Conservation (phyloP, 2,888 invertebrate genomes). For the Diadegma fenestrale region DNA sequence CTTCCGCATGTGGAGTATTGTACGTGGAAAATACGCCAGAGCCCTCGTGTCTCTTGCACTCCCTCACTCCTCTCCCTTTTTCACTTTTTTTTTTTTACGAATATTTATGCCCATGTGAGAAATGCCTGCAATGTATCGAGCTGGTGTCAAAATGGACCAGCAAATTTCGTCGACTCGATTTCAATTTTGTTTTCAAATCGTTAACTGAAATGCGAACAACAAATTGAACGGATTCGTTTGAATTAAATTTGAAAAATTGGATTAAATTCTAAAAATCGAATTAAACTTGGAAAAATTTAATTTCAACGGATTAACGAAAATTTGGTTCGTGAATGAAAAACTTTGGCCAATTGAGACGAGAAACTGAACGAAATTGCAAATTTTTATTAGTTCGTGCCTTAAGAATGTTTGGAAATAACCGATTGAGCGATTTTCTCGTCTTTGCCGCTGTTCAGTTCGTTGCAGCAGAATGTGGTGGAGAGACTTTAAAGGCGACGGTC, state of each 20-base stretch:
- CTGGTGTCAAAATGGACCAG: slow-evolving; percentile 13
- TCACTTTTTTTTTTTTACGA: slow-evolving; percentile 5
- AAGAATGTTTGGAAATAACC: background rate
- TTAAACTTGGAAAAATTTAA: too few relatives aligned
- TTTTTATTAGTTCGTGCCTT: background rate
- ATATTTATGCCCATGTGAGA: background rate
- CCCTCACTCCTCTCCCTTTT: background rate
- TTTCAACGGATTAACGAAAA: too few relatives aligned
- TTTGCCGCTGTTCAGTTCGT: background rate
- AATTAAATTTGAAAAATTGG: too few relatives aligned
- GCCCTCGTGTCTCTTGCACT: slow-evolving; percentile 35
- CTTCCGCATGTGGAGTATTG: slow-evolving; percentile 78
- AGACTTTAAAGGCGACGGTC: background rate
- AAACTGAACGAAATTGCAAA: background rate
- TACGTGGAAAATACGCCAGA: slow-evolving; percentile 68
- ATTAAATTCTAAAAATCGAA: too few relatives aligned
- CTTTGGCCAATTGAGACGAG: background rate
- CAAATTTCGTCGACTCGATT: background rate
- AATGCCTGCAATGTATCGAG: background rate
- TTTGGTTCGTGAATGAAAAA: background rate
- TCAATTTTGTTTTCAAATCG: too few relatives aligned
- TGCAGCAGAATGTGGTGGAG: background rate
- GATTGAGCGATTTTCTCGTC: background rate
- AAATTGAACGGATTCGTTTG: too few relatives aligned
- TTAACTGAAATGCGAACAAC: too few relatives aligned